Percentiles rank a stretch among this genome's conserved stretches.
phyloP scores from a whole-genome alignment of 2,113 vertebrate genomes.

The Parotia lawesii region DNA sequence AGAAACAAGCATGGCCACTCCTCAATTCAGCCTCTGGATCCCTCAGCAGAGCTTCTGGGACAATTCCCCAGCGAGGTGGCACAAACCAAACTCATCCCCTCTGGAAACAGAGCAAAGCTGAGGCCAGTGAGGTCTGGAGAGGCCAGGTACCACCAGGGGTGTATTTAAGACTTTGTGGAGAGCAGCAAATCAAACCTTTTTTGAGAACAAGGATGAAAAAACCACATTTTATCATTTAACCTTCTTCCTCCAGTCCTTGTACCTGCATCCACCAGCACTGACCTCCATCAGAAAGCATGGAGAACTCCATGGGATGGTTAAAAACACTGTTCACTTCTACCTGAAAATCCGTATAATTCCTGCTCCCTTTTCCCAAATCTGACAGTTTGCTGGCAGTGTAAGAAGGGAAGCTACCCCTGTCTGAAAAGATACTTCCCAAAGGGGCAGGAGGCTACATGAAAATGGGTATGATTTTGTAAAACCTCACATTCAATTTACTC shows the following conservation, averaged over 20 bases:
- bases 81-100: background rate
- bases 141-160: background rate
- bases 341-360: background rate
- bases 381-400: background rate
- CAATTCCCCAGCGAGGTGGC: background rate
- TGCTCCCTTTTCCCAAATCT: background rate
- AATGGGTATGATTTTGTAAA: background rate
- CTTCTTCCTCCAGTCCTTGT: background rate
- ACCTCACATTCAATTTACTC: background rate
- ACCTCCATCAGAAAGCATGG: background rate
- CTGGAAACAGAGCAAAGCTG: background rate
- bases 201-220: background rate
- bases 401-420: background rate
- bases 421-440: background rate
- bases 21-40: background rate
- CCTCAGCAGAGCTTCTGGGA: background rate
- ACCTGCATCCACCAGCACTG: background rate
- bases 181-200: background rate
- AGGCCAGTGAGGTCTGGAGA: accelerated
- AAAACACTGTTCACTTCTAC: background rate
- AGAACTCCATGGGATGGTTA: background rate
- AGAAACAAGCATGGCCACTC: background rate
- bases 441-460: background rate
- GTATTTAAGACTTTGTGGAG: background rate
- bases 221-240: background rate